Evolutionary conservation across 2,113 vertebrate species (phyloP), one percentile per base, ranked within the genome.

Genomic region (Hyla sarda): DNA sequence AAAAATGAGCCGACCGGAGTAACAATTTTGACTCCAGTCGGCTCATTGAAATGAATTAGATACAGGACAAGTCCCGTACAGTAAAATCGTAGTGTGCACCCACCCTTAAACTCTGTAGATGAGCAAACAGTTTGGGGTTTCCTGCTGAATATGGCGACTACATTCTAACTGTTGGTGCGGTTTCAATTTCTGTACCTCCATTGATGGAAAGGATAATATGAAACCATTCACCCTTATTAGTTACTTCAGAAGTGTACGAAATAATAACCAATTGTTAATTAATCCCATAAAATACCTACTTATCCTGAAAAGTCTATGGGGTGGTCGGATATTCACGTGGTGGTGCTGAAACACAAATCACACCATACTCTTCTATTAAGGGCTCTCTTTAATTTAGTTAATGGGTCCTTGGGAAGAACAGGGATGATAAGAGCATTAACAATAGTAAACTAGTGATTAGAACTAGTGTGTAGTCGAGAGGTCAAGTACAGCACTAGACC

Each of bases 401-500:
- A 84, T 84, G 50, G 72, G 52, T 74, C 60, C 50, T 84, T 37
- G 7, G 37, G 37, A 84, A 62, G 54, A 62, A 74, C 45, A 60
- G 6, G 48, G 45, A 54, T 65, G 71, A 60, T 84, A 84, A 77
- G 45, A 78, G 37, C 76, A 77, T 85, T 78, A 78, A 34, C 73
- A 65, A 50, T 78, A 32, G 58, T 34, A 85, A 77, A 84, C 83
- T 52, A 65, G 16, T 13, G 58, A 83, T 83, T 83, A 83, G 16
- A 23, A 41, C 11, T 74, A 45, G 50, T 69, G 58, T 45, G 60
- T 23, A 84, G 52, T 48, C 34, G 17, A 45, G 82, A 84, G 82
- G 71, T 84, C 56, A 84, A 84, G 72, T 62, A 76, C 32, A 84
- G 34, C 71, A 75, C 37, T 48, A 48, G 56, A 77, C 72, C 83